Conservation (phyloP, 2,888 invertebrate genomes). For the Dromius quadrimaculatus region DNA sequence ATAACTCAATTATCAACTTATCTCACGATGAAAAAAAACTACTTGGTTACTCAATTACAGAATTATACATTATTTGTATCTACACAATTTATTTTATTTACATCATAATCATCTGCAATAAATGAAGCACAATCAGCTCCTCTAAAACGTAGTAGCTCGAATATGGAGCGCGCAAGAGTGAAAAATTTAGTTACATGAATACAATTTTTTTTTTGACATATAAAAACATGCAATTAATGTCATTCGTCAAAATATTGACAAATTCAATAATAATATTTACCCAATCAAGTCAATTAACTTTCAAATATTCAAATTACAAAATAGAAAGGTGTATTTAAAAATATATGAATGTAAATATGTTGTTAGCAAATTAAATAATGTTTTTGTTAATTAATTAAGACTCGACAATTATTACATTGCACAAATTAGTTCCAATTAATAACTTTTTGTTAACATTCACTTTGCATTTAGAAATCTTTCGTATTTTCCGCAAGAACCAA, state of each 20-base stretch:
- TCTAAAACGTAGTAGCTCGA: too few species aligned
- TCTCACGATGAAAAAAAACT: too few species aligned
- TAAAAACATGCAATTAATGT: constrained; percentile 11
- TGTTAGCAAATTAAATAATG: constrained; percentile 15
- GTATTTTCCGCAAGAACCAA: too few species aligned
- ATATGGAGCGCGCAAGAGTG: too few species aligned
- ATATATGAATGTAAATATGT: constrained; percentile 23
- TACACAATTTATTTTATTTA: background rate
- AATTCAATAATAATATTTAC: constrained; percentile 4
- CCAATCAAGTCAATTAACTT: constrained; percentile 26
- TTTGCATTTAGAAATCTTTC: too few species aligned
- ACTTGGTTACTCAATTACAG: too few species aligned
- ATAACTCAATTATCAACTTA: constrained; percentile 31
- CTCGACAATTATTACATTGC: constrained; percentile 1
- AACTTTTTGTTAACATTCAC: too few species aligned
- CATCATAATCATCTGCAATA: background rate
- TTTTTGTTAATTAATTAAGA: constrained; percentile 9
- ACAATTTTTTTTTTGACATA: background rate
- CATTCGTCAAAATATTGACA: background rate
- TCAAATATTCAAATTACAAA: constrained; percentile 19
- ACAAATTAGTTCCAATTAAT: constrained; percentile 2
- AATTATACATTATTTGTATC: background rate
- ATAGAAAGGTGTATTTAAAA: constrained; percentile 8
- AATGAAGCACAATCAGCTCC: too few species aligned
- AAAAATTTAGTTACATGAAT: too few species aligned